Percentiles rank a stretch among this genome's conserved stretches.
These are phyloP conservation scores for Chrysotoxum bicinctum DNA, from an alignment of 2,888 invertebrate genomes.

Conservation along the genomic window DNA sequence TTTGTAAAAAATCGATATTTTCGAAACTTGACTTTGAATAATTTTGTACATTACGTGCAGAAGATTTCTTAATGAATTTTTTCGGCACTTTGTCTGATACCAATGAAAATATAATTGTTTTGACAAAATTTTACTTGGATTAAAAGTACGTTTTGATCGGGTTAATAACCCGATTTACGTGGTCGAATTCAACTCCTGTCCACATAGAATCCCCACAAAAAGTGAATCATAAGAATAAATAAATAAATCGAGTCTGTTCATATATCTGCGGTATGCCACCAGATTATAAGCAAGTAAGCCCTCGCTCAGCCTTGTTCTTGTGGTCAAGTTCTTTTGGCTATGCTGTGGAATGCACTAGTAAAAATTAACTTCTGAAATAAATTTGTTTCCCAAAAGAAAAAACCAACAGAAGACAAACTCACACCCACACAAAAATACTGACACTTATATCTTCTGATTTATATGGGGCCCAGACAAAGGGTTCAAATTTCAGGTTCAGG, in stretches of 20 bases:
- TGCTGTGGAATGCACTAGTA: slow-evolving; percentile 1
- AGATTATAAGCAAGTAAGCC: slow-evolving; percentile 16
- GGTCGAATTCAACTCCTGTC: too few species aligned
- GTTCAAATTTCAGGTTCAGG: background rate
- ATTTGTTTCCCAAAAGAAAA: background rate
- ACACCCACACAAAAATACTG: background rate
- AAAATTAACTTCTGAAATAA: slow-evolving; percentile 45
- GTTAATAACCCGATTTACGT: too few species aligned
- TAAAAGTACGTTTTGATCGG: too few species aligned
- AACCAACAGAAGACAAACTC: background rate
- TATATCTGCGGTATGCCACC: slow-evolving; percentile 14
- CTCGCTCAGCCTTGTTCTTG: slow-evolving; percentile 7
- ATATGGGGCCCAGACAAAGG: slow-evolving; percentile 2
- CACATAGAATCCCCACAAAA: too few species aligned
- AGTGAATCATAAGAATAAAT: background rate
- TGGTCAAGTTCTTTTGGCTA: slow-evolving; percentile 17
- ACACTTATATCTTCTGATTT: background rate
- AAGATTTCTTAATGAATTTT: too few species aligned
- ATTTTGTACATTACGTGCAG: too few species aligned
- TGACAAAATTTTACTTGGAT: too few species aligned
- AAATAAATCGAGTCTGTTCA: background rate
- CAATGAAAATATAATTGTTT: too few species aligned
- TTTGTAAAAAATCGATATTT: too few species aligned
- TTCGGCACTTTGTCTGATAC: too few species aligned
- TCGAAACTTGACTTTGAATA: too few species aligned